Conservation (phyloP, 2,113 vertebrate species). For the Ptyas mucosa region DNA sequence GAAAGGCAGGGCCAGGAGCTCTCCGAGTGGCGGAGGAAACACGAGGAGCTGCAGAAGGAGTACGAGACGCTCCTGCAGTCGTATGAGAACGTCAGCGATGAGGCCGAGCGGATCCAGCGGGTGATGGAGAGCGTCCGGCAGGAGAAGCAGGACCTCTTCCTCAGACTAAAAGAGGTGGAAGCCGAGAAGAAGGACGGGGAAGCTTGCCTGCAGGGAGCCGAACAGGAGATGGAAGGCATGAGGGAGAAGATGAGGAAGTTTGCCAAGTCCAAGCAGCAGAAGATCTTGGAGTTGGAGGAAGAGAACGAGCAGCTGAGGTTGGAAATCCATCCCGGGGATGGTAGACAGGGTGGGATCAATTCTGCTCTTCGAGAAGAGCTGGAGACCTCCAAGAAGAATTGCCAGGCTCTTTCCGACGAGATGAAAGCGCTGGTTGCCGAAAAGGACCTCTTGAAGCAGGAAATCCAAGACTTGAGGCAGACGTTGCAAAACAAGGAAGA, state of each 20-base stretch:
- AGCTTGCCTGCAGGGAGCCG: slow-evolving; percentile 76
- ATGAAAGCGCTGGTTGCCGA: slow-evolving; percentile 60
- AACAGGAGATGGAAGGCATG: slow-evolving; percentile 81
- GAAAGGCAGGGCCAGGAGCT: slow-evolving; percentile 65
- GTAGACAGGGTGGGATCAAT: slow-evolving; percentile 29
- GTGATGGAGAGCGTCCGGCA: slow-evolving; percentile 83
- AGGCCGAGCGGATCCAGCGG: slow-evolving; percentile 83
- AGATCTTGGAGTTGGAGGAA: slow-evolving; percentile 92
- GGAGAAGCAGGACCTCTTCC: slow-evolving; percentile 84
- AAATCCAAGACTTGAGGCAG: slow-evolving; percentile 57
- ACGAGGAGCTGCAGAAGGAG: slow-evolving; percentile 83
- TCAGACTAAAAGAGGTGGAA: slow-evolving; percentile 74
- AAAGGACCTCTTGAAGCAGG: slow-evolving; percentile 61
- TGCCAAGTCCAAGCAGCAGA: slow-evolving; percentile 93
- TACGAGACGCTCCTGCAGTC: slow-evolving; percentile 93
- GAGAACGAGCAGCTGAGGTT: slow-evolving; percentile 85
- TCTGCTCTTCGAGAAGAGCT: slow-evolving; percentile 60
- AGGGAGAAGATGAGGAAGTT: slow-evolving; percentile 98
- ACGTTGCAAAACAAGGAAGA: slow-evolving; percentile 62
- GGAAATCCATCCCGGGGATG: slow-evolving; percentile 44
- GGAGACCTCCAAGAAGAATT: slow-evolving; percentile 49
- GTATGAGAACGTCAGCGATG: slow-evolving; percentile 92
- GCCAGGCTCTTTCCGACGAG: slow-evolving; percentile 55
- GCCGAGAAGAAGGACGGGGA: slow-evolving; percentile 75
- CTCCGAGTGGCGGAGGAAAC: slow-evolving; percentile 80